Evolutionary conservation across 2,888 invertebrate species (phyloP).

Genomic region (Callyntrura guangdongensis): DNA sequence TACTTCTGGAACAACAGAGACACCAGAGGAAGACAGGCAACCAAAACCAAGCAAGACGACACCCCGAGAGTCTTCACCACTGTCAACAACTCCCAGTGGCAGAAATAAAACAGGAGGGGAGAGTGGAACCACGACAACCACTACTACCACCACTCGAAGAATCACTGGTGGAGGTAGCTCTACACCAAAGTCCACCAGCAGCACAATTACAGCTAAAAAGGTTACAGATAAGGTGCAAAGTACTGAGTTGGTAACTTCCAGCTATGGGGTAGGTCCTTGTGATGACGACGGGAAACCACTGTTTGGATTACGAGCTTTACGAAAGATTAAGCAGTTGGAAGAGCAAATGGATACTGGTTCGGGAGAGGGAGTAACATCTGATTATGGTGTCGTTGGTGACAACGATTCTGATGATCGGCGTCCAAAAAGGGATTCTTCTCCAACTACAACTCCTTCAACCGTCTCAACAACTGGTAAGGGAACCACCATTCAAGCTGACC

Average conservation of each 20-base stretch:
- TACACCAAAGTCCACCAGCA: constrained; percentile 67
- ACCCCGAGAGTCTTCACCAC: constrained; percentile 17
- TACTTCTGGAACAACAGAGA: not conserved
- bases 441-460: constrained; percentile 3
- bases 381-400: not conserved
- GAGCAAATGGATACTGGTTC: constrained; percentile 74
- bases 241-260: constrained; percentile 89
- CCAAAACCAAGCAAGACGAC: not conserved
- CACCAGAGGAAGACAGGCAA: not conserved
- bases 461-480: not conserved
- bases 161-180: constrained; percentile 56
- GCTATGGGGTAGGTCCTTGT: constrained; percentile 93
- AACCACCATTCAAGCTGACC: not conserved
- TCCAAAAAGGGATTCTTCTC: constrained; percentile 13
- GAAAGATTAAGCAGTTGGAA: constrained; percentile 84
- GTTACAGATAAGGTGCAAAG: constrained; percentile 80
- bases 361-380: not conserved
- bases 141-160: constrained; percentile 79
- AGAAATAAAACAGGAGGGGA: not conserved
- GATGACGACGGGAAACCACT: constrained; percentile 93
- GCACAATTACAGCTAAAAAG: constrained; percentile 60
- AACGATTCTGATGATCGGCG: not conserved
- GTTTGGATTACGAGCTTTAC: constrained; percentile 92
- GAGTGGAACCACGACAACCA: not conserved
- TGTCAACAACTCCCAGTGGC: not conserved